Evolutionary conservation across 2,113 vertebrate genomes (phyloP).

Genomic region (Sarotherodon lohbergeri): DNA sequence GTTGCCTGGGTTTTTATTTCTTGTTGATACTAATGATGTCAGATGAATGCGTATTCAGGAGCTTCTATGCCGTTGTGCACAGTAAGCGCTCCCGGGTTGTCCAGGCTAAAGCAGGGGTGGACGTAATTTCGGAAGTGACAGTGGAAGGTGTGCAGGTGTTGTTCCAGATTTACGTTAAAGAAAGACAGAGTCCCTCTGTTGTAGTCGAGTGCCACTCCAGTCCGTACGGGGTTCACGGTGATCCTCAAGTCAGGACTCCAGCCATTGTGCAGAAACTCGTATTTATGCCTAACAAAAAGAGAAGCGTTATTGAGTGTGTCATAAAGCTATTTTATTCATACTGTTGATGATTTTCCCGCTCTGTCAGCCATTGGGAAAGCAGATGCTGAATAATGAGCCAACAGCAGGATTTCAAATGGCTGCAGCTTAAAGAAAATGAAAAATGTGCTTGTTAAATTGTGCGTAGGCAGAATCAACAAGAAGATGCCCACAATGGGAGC

Average conservation of each 20-base stretch:
- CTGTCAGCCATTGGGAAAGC: background rate
- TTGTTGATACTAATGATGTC: background rate
- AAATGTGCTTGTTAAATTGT: background rate
- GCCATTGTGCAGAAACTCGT: conserved; percentile 84
- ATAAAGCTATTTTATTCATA: background rate
- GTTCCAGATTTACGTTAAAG: conserved; percentile 81
- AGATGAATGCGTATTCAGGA: conserved; percentile 54
- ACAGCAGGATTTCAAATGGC: background rate
- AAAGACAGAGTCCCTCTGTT: conserved; percentile 79
- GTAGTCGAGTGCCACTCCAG: conserved; percentile 86
- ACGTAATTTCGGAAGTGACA: conserved; percentile 75
- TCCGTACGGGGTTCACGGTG: conserved; percentile 63
- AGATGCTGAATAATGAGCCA: background rate
- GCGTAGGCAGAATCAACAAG: background rate
- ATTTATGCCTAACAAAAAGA: conserved; percentile 77
- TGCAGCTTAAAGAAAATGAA: conserved; percentile 16
- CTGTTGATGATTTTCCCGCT: background rate
- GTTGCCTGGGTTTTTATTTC: background rate
- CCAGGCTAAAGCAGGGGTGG: conserved; percentile 89
- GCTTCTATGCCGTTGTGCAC: conserved; percentile 73
- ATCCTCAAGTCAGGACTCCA: conserved; percentile 74
- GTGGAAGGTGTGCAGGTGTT: conserved; percentile 86
- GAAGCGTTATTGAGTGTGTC: background rate
- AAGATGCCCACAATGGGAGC: background rate
- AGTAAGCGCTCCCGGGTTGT: conserved; percentile 80